A percentile compares a stretch with the other conserved stretches of the same genome.
Evolutionary conservation across 2,888 invertebrate species (phyloP).

Genomic region (Drosophila melanocephala): DNA sequence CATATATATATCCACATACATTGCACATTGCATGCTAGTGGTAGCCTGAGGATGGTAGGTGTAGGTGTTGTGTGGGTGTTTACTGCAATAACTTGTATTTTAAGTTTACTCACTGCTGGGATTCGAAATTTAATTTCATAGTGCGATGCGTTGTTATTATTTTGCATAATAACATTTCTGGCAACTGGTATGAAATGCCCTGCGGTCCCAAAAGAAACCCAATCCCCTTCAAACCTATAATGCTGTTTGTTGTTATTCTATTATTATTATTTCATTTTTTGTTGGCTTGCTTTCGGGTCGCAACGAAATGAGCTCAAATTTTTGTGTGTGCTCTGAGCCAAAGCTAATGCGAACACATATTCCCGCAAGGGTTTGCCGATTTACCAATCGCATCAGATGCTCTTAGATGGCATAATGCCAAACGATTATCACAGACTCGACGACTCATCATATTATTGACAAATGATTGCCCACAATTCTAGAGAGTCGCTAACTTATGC

Average conservation of each 20-base stretch:
- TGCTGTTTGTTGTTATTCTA: neutral
- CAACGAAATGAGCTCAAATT: conserved; percentile 32
- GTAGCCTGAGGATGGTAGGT: neutral
- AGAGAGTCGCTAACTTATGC: neutral
- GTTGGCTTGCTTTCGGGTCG: conserved; percentile 4
- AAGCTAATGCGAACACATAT: neutral
- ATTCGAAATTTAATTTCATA: conserved; percentile 82
- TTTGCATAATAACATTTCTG: conserved; percentile 77
- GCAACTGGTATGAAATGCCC: conserved; percentile 47
- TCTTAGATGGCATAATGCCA: neutral
- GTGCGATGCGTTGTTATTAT: conserved; percentile 80
- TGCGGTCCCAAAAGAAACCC: conserved; percentile 16
- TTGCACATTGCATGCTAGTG: conserved; percentile 17
- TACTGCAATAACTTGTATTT: conserved; percentile 77
- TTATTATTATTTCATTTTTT: conserved; percentile 5
- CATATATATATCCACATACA: neutral
- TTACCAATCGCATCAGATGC: conserved; percentile 42
- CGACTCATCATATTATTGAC: neutral
- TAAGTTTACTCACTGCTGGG: conserved; percentile 80
- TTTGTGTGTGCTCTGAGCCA: conserved; percentile 28
- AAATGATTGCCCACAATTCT: neutral
- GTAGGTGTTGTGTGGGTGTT: neutral
- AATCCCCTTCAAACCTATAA: neutral
- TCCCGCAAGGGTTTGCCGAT: conserved; percentile 13
- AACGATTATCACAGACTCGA: neutral